Percentiles rank a stretch among this genome's conserved stretches.
phyloP scores from a whole-genome alignment of 1,140 invertebrate species.

The Adoxophyes honmai region DNA sequence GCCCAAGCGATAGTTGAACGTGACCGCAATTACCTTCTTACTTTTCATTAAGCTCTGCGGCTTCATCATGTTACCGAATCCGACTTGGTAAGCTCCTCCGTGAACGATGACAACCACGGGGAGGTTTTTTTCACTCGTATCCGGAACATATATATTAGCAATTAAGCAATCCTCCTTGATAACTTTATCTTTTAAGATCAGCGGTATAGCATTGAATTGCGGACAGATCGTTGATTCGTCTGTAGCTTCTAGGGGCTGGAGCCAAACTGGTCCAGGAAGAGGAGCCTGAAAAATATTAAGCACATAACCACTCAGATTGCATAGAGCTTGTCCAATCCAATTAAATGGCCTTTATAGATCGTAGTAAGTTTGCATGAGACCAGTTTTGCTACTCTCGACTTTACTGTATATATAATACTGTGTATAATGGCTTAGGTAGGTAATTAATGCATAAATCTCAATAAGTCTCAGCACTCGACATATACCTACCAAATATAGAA shows the following conservation, averaged over 20 bases:
- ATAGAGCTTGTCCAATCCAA: too few relatives aligned
- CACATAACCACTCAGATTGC: too few relatives aligned
- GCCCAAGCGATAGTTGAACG: slow-evolving; percentile 36
- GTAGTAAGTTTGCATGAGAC: too few relatives aligned
- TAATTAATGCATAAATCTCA: too few relatives aligned
- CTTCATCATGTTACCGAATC: slow-evolving; percentile 25
- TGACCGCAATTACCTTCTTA: slow-evolving; percentile 28
- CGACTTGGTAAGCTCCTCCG: slow-evolving; percentile 35
- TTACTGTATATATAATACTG: too few relatives aligned
- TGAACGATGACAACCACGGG: slow-evolving; percentile 51
- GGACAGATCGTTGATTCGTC: slow-evolving; percentile 40
- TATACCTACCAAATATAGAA: too few relatives aligned
- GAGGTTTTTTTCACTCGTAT: slow-evolving; percentile 41
- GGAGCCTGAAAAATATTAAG: slow-evolving; percentile 43
- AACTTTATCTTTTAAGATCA: background rate
- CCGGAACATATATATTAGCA: slow-evolving; percentile 47
- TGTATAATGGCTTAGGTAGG: too few relatives aligned
- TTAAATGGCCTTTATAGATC: too few relatives aligned
- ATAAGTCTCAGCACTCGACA: too few relatives aligned
- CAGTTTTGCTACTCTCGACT: too few relatives aligned
- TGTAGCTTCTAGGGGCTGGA: slow-evolving; percentile 35
- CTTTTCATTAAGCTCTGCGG: slow-evolving; percentile 26
- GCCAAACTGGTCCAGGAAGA: slow-evolving; percentile 34
- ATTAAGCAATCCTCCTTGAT: slow-evolving; percentile 51
- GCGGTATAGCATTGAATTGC: slow-evolving; percentile 24